These are phyloP conservation scores for Cisticola juncidis DNA, from an alignment of 2,113 vertebrate genomes.

Conservation along the genomic window DNA sequence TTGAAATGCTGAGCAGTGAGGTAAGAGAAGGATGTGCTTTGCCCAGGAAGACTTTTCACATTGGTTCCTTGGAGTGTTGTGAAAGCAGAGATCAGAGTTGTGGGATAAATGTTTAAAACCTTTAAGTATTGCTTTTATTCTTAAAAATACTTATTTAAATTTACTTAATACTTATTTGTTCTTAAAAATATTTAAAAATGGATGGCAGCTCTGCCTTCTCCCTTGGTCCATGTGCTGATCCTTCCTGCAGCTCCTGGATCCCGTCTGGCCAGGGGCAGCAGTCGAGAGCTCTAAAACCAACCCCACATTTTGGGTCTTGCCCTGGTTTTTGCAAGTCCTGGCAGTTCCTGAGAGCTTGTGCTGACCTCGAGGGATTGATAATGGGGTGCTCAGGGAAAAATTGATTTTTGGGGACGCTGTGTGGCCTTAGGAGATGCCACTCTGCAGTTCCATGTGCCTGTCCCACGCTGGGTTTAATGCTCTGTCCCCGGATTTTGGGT, in stretches of 20 bases:
- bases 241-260: not conserved
- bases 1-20: not conserved
- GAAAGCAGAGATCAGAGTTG: not conserved
- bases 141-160: not conserved
- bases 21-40: not conserved
- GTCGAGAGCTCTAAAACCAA: fast-evolving
- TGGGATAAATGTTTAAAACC: not conserved
- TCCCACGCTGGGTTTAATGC: not conserved
- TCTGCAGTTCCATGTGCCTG: not conserved
- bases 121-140: not conserved
- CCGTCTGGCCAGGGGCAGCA: not conserved
- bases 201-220: fast-evolving
- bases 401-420: not conserved
- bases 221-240: fast-evolving
- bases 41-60: not conserved
- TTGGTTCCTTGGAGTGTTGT: not conserved
- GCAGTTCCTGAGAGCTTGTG: not conserved
- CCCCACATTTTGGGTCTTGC: not conserved
- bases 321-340: not conserved
- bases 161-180: not conserved
- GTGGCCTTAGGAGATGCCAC: not conserved
- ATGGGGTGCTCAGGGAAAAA: not conserved
- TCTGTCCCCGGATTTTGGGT: not conserved
- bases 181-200: not conserved
- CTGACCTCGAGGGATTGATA: not conserved